Evolutionary conservation across 2,797 vertebrate species (phyloP).

Genomic region (Nannoperca obscura): DNA sequence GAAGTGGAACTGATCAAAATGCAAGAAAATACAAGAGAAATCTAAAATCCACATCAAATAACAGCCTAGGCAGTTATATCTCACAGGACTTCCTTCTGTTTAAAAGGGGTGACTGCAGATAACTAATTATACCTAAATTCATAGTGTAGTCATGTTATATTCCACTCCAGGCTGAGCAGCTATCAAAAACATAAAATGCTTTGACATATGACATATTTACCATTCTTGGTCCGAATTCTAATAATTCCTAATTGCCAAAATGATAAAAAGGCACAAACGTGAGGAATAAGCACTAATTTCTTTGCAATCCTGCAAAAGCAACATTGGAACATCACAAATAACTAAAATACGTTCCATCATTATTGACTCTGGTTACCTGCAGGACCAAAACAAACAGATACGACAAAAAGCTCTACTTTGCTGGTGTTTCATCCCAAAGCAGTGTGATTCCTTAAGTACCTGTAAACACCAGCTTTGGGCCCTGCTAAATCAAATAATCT

Average conservation of each 20-base stretch:
- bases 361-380: background rate
- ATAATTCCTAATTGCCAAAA: background rate
- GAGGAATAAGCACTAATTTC: background rate
- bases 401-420: background rate
- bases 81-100: background rate
- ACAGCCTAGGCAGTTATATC: background rate
- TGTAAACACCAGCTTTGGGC: slow-evolving; percentile 7
- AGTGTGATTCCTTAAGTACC: background rate
- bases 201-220: background rate
- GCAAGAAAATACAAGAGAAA: slow-evolving; percentile 2
- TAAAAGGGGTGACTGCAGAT: background rate
- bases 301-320: background rate
- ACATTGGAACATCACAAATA: background rate
- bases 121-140: background rate
- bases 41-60: background rate
- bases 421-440: slow-evolving; percentile 6
- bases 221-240: background rate
- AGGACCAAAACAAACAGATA: background rate
- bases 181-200: background rate
- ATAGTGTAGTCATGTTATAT: background rate
- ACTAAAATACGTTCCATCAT: background rate
- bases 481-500: slow-evolving; percentile 7
- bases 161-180: background rate
- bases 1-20: background rate
- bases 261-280: background rate